Evolutionary conservation across 2,888 invertebrate genomes (phyloP), one percentile per base, ranked within the genome.

Genomic region (Diaprepes abbreviatus): DNA sequence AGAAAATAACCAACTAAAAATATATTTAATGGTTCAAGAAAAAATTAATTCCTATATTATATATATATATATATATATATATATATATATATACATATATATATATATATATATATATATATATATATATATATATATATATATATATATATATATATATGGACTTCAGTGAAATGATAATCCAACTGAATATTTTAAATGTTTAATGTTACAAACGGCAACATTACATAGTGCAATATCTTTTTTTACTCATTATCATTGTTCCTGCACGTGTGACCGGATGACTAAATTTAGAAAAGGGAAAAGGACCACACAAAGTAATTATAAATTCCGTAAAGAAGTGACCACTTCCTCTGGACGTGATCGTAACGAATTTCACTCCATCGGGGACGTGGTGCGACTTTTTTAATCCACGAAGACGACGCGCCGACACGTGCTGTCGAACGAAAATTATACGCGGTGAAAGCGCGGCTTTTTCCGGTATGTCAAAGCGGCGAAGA

Each of bases 321-420:
- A 48, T 66, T 60, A 59, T 52, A 17, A 36, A 66, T 66, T 31
- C 66, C 50, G 43, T 52, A 60, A 35, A 60, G 54, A 52, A 59
- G 50, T 59, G 66, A 60, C 66, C 59, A 54, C 66, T 66, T 66
- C 66, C 66, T 45, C 48, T 50, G 60, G 17, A 66, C 66, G 66
- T 66, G 66, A 66, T 54, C 66, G 60, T 43, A 60, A 66, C 66
- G 59, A 66, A 66, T 66, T 31, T 50, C 28, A 58, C 33, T 31
- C 24, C 60, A 43, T 43, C 38, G 28, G 33, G 28, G 45, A 59
- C 59, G 59, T 59, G 59, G 59, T 59, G 33, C 43, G 43, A 59
- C 45, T 59, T 59, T 59, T 60, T 54, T 50, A 66, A 66, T 66
- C 66, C 58, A 33, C 24, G 57, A 57, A 66, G 58, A 58, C 48